Conservation (phyloP, 2,888 invertebrate species). For the Pollenia amentaria region DNA sequence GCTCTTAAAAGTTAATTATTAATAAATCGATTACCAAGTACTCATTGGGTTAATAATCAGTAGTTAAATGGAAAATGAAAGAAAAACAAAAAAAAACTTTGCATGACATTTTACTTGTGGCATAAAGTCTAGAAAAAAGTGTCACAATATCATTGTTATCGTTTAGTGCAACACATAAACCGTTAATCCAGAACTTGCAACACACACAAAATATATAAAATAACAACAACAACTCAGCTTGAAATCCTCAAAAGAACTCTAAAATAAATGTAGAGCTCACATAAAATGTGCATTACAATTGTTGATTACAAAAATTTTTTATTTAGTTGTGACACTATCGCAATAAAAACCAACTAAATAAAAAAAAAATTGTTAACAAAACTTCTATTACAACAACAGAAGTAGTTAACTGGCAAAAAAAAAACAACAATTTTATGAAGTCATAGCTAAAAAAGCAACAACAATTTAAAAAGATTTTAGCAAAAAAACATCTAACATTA, state of each 20-base stretch:
- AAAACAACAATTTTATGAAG: constrained; percentile 36
- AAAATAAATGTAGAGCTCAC: neutral
- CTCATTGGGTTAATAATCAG: neutral
- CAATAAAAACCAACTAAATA: constrained; percentile 22
- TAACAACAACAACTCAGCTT: constrained; percentile 41
- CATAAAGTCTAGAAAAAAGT: constrained; percentile 7
- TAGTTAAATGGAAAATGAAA: neutral
- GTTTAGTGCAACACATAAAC: constrained; percentile 44
- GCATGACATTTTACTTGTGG: constrained; percentile 47
- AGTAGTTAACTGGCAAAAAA: neutral
- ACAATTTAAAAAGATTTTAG: constrained; percentile 19
- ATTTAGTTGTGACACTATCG: constrained; percentile 64
- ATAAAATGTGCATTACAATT: constrained; percentile 31
- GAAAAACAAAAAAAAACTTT: neutral
- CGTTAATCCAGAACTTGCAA: constrained; percentile 62
- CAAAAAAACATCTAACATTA: constrained; percentile 14
- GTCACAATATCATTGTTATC: constrained; percentile 53
- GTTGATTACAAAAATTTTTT: constrained; percentile 49
- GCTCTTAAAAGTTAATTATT: too few species aligned
- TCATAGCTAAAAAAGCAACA: constrained; percentile 19
- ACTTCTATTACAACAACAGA: constrained; percentile 27
- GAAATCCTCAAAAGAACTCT: constrained; percentile 37
- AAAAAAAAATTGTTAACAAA: constrained; percentile 19
- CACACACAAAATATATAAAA: constrained; percentile 3
- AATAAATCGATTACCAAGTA: neutral